Conservation (phyloP, 2,888 invertebrate species). For the Tetragonisca angustula region DNA sequence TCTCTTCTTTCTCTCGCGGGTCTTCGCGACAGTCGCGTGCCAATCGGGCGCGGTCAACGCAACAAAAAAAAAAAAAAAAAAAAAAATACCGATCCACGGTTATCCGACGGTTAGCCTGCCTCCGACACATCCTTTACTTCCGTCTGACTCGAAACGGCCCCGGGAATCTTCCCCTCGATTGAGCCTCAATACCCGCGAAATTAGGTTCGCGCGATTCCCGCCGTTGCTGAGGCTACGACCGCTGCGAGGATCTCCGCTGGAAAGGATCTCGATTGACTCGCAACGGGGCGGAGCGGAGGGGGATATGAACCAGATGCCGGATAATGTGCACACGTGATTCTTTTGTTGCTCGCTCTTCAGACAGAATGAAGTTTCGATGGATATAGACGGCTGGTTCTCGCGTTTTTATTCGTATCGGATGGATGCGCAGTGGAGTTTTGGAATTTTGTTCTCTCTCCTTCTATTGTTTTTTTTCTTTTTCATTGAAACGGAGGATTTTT, state of each 20-base stretch:
- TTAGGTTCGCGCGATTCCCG: constrained; percentile 60
- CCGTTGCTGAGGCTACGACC: constrained; percentile 26
- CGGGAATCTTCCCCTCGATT: constrained; percentile 70
- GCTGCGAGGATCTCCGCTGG: neutral
- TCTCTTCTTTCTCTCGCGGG: too few species aligned
- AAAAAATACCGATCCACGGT: constrained; percentile 28
- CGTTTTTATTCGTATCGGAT: neutral
- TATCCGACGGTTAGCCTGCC: constrained; percentile 17
- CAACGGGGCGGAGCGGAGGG: neutral
- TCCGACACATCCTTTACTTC: constrained; percentile 52
- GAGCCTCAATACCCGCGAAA: constrained; percentile 70
- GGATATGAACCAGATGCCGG: neutral
- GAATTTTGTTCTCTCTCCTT: neutral
- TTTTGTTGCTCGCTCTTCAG: neutral
- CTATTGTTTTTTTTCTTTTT: too few species aligned
- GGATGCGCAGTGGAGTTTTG: neutral
- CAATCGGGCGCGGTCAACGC: neutral
- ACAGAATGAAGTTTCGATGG: neutral
- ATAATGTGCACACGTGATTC: neutral
- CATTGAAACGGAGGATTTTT: too few species aligned
- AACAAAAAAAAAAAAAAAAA: too few species aligned
- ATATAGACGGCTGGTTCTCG: neutral
- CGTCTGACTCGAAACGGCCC: constrained; percentile 42
- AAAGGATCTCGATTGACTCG: neutral
- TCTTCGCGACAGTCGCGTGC: too few species aligned